phyloP scores from a whole-genome alignment of 2,797 vertebrate species.

The Thamnophis elegans region DNA sequence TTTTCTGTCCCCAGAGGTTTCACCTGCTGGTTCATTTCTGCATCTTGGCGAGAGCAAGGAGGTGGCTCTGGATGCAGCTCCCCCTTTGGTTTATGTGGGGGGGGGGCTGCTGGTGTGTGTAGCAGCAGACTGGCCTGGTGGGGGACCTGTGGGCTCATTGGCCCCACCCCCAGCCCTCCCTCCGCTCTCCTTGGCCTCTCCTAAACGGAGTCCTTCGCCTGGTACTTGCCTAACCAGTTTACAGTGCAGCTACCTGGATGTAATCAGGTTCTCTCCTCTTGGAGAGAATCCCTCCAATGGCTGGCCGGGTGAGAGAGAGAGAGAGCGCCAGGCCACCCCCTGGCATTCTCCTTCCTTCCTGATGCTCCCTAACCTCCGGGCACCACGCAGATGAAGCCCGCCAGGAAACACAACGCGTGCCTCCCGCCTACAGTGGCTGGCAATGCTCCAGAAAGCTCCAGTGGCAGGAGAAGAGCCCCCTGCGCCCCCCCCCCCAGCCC shows the following conservation, averaged over 20 bases:
- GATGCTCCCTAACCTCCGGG: conserved; percentile 28
- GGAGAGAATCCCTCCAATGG: conserved; percentile 99
- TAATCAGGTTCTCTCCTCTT: conserved; percentile 99
- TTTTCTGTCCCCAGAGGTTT: not conserved
- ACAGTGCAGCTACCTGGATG: conserved; percentile 99
- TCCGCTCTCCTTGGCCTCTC: conserved; percentile 78
- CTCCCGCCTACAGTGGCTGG: accelerated
- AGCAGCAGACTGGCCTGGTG: not conserved
- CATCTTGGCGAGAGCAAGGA: not conserved
- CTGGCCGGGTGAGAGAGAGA: conserved; percentile 78
- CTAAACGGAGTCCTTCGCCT: conserved; percentile 99
- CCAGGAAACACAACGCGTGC: not conserved
- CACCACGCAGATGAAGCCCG: conserved; percentile 12
- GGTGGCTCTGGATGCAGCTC: not conserved
- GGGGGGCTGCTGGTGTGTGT: not conserved
- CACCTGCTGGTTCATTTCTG: not conserved
- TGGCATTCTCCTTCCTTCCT: conserved; percentile 46
- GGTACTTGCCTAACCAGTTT: conserved; percentile 99
- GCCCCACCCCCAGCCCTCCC: too few species aligned
- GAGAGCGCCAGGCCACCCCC: conserved; percentile 68
- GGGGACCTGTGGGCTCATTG: not conserved
- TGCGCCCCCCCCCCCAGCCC: not conserved
- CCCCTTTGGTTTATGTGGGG: not conserved
- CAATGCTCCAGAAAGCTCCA: too few species aligned
- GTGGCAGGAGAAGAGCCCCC: not conserved